These are phyloP conservation scores for Nowickia ferox DNA, from an alignment of 2,888 invertebrate species.

Conservation along the genomic window DNA sequence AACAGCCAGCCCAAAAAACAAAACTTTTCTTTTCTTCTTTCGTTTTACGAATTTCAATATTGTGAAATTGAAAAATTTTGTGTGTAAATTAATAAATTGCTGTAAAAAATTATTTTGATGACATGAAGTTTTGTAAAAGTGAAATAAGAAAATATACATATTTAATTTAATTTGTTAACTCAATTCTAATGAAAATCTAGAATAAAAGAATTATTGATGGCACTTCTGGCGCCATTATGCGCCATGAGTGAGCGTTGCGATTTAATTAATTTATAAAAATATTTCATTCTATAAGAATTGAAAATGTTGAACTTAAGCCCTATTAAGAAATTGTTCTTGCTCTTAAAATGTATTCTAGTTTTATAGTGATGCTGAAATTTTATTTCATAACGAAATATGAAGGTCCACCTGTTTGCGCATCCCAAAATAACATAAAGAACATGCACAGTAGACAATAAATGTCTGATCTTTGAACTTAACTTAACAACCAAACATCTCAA, in stretches of 20 bases:
- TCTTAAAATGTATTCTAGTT: background rate
- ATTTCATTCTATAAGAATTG: too few species aligned
- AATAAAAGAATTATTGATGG: constrained; percentile 15
- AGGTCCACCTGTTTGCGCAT: constrained; percentile 20
- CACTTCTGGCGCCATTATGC: background rate
- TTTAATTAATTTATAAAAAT: background rate
- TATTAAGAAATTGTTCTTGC: background rate
- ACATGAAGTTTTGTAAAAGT: constrained; percentile 16
- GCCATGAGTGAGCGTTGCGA: background rate
- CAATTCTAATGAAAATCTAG: constrained; percentile 3
- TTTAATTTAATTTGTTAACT: constrained; percentile 7
- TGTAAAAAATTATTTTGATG: constrained; percentile 33
- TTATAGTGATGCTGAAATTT: background rate
- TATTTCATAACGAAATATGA: constrained; percentile 11
- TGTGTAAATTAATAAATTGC: constrained; percentile 50
- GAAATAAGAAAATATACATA: background rate
- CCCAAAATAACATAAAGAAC: background rate
- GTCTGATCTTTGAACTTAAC: constrained; percentile 36
- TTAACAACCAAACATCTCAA: background rate
- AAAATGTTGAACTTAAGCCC: too few species aligned
- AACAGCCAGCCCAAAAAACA: background rate
- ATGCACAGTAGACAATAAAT: constrained; percentile 5
- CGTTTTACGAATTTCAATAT: constrained; percentile 24
- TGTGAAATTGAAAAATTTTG: constrained; percentile 56
- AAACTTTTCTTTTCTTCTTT: background rate